These are phyloP conservation scores for Hesperophylax magnus DNA, from an alignment of 1,140 invertebrate genomes.

Conservation along the genomic window DNA sequence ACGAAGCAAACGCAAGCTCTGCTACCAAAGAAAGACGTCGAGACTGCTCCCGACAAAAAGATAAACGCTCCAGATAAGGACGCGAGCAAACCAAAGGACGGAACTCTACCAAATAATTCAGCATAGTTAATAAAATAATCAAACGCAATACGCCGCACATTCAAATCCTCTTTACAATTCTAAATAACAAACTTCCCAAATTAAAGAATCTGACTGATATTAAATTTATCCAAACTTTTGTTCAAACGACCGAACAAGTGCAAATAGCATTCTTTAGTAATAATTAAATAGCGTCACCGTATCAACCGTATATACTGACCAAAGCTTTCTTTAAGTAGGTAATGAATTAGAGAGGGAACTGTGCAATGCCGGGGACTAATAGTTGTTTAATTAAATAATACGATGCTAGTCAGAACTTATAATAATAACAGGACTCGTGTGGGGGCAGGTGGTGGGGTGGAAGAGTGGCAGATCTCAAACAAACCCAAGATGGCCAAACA, in stretches of 20 bases:
- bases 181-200: constrained; percentile 13
- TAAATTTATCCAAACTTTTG: constrained; percentile 2
- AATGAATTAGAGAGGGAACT: constrained; percentile 32
- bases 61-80: background rate
- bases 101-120: background rate
- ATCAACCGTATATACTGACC: constrained; percentile 34
- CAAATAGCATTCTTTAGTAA: constrained; percentile 13
- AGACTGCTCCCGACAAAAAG: background rate
- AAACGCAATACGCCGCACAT: background rate
- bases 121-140: constrained; percentile 5
- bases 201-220: background rate
- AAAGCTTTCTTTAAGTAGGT: constrained; percentile 34
- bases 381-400: constrained; percentile 29
- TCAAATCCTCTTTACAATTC: too few species aligned
- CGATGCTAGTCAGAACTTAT: constrained; percentile 46
- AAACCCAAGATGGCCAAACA: background rate
- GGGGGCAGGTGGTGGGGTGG: background rate
- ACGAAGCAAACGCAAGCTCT: background rate
- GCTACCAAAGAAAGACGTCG: background rate
- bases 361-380: constrained; percentile 17
- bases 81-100: background rate
- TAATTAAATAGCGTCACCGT: constrained; percentile 1
- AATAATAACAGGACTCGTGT: background rate
- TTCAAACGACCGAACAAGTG: background rate
- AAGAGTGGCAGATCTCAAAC: background rate